Percentiles rank a stretch among this genome's conserved stretches.
These are phyloP conservation scores for Triplophysa dalaica DNA, from an alignment of 2,113 vertebrate genomes.

Conservation along the genomic window DNA sequence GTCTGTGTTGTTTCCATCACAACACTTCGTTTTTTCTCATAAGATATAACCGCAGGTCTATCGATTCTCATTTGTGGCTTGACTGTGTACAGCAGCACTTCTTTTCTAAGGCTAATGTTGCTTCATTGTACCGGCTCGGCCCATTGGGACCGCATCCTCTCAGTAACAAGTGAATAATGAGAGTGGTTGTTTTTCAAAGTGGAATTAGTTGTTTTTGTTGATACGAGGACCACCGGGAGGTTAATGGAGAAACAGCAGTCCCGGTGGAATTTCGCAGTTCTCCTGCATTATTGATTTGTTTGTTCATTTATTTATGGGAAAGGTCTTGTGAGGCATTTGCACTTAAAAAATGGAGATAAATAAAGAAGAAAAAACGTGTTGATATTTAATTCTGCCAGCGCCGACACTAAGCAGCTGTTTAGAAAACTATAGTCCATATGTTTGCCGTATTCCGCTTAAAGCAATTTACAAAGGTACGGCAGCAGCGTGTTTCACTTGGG, in stretches of 20 bases:
- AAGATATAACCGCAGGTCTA: conserved; percentile 27
- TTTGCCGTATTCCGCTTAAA: conserved; percentile 34
- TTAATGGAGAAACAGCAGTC: conserved; percentile 53
- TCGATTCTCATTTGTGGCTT: conserved; percentile 46
- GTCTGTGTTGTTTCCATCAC: conserved; percentile 15
- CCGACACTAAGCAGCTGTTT: conserved; percentile 52
- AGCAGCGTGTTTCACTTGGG: conserved; percentile 6
- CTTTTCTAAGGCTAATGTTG: conserved; percentile 48
- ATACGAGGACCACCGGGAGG: conserved; percentile 49
- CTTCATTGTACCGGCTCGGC: conserved; percentile 38
- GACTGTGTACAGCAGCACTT: conserved; percentile 32
- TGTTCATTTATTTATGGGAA: conserved; percentile 49
- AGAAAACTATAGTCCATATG: conserved; percentile 43
- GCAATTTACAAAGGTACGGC: conserved; percentile 31
- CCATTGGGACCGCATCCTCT: conserved; percentile 45
- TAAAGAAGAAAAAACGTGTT: conserved; percentile 13
- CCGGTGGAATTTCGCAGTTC: conserved; percentile 34
- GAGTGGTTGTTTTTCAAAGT: conserved; percentile 51
- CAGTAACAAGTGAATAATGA: conserved; percentile 58
- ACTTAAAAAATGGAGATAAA: conserved; percentile 27
- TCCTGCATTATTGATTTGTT: conserved; percentile 53
- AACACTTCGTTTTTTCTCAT: conserved; percentile 3
- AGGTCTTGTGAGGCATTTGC: conserved; percentile 48
- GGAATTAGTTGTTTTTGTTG: conserved; percentile 58
- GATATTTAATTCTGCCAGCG: conserved; percentile 51